A percentile compares a stretch with the other conserved stretches of the same genome.
Conservation (phyloP, 2,888 invertebrate species). For the Piscicola geometra region DNA sequence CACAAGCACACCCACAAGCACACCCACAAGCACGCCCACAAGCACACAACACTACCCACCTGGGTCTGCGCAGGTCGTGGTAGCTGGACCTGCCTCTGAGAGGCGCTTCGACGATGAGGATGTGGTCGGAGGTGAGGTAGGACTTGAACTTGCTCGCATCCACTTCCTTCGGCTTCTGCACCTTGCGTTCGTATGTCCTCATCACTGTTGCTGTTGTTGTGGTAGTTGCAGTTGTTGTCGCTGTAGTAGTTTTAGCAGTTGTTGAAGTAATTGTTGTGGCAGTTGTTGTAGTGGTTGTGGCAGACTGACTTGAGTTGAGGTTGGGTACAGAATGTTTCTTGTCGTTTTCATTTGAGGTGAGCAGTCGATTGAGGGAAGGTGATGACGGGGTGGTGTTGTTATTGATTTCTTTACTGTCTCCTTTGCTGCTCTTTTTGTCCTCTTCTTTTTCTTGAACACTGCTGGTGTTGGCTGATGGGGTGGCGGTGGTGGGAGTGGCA, state of each 20-base stretch:
- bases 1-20: too few relatives aligned
- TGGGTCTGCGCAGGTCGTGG: slow-evolving; percentile 32
- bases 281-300: neutral
- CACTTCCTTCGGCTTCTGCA: slow-evolving; percentile 43
- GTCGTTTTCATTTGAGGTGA: too few relatives aligned
- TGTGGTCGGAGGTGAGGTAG: slow-evolving; percentile 41
- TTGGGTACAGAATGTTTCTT: too few relatives aligned
- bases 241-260: neutral
- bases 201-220: neutral
- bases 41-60: neutral
- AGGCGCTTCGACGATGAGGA: slow-evolving; percentile 43
- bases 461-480: neutral
- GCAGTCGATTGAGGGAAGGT: too few relatives aligned
- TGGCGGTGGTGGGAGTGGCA: too few relatives aligned
- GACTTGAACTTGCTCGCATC: slow-evolving; percentile 41
- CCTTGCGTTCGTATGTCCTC: slow-evolving; percentile 41
- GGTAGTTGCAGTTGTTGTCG: neutral
- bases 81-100: slow-evolving; percentile 31
- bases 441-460: neutral
- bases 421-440: neutral
- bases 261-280: neutral
- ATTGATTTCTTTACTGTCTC: neutral
- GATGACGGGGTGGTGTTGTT: too few relatives aligned
- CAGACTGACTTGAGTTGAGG: too few relatives aligned
- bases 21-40: neutral